phyloP scores from a whole-genome alignment of 2,888 invertebrate species.

The Pyrrhia umbra region DNA sequence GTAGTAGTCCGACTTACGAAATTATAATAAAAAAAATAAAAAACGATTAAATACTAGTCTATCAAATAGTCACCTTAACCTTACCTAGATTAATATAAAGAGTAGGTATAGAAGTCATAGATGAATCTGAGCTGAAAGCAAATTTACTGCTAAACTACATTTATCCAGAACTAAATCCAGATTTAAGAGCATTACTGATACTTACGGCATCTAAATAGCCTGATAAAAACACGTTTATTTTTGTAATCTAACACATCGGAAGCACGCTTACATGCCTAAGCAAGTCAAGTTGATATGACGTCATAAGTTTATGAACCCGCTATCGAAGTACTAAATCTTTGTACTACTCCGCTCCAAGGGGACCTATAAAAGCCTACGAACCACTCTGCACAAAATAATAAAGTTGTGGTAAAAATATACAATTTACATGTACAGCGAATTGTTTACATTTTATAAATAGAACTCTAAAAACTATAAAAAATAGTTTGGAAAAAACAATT shows the following conservation, averaged over 20 bases:
- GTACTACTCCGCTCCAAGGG: conserved; percentile 20
- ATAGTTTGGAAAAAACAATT: too few relatives aligned
- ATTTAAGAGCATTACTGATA: not conserved
- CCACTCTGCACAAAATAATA: conserved; percentile 34
- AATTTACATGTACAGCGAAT: conserved; percentile 8
- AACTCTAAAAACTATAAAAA: not conserved
- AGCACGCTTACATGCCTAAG: not conserved
- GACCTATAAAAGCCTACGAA: conserved; percentile 33
- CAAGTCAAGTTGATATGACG: conserved; percentile 20
- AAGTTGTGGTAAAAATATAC: conserved; percentile 21
- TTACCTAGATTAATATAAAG: too few relatives aligned
- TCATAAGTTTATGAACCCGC: conserved; percentile 25
- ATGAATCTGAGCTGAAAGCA: too few relatives aligned
- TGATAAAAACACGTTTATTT: conserved; percentile 32
- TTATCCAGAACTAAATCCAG: conserved; percentile 1
- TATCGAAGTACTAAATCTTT: conserved; percentile 48
- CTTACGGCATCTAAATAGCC: conserved; percentile 1
- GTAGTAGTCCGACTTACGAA: too few relatives aligned
- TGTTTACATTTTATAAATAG: not conserved
- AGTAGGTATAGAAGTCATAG: too few relatives aligned
- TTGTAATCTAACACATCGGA: not conserved
- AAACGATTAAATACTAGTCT: too few relatives aligned
- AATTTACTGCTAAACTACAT: not conserved
- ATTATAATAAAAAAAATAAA: too few relatives aligned
- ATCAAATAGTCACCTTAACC: too few relatives aligned